Conservation (phyloP, 2,888 invertebrate genomes). For the Calliphora vomitoria region DNA sequence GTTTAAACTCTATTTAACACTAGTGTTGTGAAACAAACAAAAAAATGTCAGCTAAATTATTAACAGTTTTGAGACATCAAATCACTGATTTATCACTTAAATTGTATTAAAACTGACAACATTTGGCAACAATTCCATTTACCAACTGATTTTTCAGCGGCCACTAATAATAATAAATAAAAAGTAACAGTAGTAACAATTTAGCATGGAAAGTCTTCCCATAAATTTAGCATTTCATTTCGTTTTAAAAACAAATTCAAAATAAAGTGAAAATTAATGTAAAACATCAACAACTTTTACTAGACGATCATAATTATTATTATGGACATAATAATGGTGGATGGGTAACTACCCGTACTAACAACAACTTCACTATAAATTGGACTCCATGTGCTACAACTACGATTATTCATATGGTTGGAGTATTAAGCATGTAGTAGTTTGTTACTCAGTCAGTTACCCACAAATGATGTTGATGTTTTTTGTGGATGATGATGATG, state of each 20-base stretch:
- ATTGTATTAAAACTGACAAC: not conserved
- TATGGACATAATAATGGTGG: slow-evolving; percentile 42
- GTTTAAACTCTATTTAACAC: too few relatives aligned
- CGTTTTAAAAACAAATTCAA: slow-evolving; percentile 49
- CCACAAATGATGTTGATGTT: slow-evolving; percentile 22
- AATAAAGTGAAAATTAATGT: slow-evolving; percentile 65
- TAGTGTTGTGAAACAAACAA: too few relatives aligned
- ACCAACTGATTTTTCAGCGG: not conserved
- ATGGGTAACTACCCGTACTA: not conserved
- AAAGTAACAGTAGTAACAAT: not conserved
- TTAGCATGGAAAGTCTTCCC: slow-evolving; percentile 28
- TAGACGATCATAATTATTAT: slow-evolving; percentile 45
- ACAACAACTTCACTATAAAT: slow-evolving; percentile 14
- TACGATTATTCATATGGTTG: not conserved
- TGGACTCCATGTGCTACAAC: slow-evolving; percentile 5
- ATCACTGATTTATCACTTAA: not conserved
- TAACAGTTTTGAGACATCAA: too few relatives aligned
- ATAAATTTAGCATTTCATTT: slow-evolving; percentile 38
- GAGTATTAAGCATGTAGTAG: slow-evolving; percentile 39
- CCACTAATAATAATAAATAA: not conserved
- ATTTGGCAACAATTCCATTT: not conserved
- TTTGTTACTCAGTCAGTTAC: slow-evolving; percentile 21
- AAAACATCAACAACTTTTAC: slow-evolving; percentile 73
- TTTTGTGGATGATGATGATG: slow-evolving; percentile 1
- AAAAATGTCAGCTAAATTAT: too few relatives aligned